Conservation (phyloP, 2,888 invertebrate genomes). For the Amaurobius ferox region DNA sequence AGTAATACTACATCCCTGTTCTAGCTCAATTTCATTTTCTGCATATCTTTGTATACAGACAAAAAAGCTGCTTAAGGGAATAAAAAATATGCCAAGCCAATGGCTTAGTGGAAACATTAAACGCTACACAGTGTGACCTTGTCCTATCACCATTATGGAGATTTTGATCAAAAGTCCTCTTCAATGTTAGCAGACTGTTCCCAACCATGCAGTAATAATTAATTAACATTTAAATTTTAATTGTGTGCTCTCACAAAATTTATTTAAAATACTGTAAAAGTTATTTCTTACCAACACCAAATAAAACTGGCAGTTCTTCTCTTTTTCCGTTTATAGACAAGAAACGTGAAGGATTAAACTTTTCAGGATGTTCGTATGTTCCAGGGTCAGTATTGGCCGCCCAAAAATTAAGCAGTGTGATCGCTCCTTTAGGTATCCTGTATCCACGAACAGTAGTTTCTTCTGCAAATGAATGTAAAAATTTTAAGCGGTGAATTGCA, state of each 20-base stretch:
- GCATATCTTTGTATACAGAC: no score
- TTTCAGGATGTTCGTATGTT: constrained; percentile 24
- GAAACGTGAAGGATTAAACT: constrained; percentile 44
- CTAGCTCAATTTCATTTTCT: no score
- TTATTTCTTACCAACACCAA: constrained; percentile 42
- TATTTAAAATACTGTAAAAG: no score
- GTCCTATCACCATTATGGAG: no score
- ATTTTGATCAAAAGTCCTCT: no score
- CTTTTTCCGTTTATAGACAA: not conserved
- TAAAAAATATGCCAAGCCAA: no score
- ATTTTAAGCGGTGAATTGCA: no score
- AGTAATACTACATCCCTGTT: no score
- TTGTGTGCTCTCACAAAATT: not conserved
- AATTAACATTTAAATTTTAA: not conserved
- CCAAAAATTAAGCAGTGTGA: constrained; percentile 17
- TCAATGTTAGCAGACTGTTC: not conserved
- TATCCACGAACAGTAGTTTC: constrained; percentile 42
- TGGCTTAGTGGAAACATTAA: no score
- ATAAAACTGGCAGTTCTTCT: constrained; percentile 28
- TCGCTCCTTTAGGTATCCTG: constrained; percentile 41
- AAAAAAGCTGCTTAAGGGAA: no score
- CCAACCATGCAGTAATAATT: not conserved
- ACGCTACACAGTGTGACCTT: no score
- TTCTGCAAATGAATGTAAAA: constrained; percentile 24
- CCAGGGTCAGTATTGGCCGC: constrained; percentile 22